Evolutionary conservation across 1,140 invertebrate species (phyloP), one percentile per base, ranked within the genome.

Genomic region (Aphidius gifuensis): DNA sequence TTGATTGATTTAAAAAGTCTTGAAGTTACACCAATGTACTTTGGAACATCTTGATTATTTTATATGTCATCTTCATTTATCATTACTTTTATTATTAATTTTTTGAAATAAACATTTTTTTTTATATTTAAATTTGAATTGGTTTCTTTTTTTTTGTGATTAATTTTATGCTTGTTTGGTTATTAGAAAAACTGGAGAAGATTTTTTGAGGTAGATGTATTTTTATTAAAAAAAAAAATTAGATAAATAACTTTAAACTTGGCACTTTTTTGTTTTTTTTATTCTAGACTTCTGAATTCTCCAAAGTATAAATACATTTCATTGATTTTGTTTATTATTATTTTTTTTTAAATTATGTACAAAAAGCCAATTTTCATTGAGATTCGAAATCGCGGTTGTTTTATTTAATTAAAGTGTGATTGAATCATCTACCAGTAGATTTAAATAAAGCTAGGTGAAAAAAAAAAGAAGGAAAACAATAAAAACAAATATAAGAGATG

Each of bases 1-100:
- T 66, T 90, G 45, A 80, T 91, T 4, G 86, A 91, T 80, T 74
- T 91, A 58, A 80, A 85, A 60, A 88, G 81, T 61, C 78, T 91
- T 58, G 86, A 89, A 64, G 87, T 85, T 74, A 78, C 82, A 61
- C 79, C 83, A 40, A 84, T 90, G 68, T 80, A 73, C 47, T 90
- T 91, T 78, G 72, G 74, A 56, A 40, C 48, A 38, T 56, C 21
- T 49, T 62, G 43, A 56, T 54, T 11, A 3, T 32, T 32, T 32
- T 32, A 9, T 23, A 44, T 44, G 1, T 45, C 2, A 11, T 46
- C 23, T 40, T 44, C 6, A 53, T 23, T 38, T 39, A 47, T 51
- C 5, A 16, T 32, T 9, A 38, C 2, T 60, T 50, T 50, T 39
- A n/a, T 16, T 60, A 40, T 60, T 42, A 40, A 40, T 16, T 42